These are phyloP conservation scores for Drosophila niveifrons DNA, from an alignment of 2,888 invertebrate genomes.

Conservation along the genomic window DNA sequence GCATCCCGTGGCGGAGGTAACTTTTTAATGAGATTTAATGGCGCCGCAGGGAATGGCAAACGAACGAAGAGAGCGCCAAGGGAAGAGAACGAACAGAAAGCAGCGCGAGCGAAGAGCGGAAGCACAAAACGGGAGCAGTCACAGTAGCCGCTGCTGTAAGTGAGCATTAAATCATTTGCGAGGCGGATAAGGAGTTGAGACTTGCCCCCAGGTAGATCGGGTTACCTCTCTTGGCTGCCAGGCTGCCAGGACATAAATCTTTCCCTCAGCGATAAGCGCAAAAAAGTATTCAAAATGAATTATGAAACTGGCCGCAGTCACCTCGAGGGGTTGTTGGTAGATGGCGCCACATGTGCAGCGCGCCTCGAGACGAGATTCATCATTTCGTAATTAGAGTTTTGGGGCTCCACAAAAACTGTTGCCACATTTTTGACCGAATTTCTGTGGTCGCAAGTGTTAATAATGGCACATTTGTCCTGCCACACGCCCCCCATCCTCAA, in stretches of 20 bases:
- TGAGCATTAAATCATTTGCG: slow-evolving; percentile 75
- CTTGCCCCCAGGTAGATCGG: slow-evolving; percentile 57
- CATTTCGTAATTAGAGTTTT: slow-evolving; percentile 79
- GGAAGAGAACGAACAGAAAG: not conserved
- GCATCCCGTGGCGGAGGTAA: slow-evolving; percentile 48
- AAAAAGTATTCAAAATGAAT: slow-evolving; percentile 76
- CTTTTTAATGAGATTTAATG: slow-evolving; percentile 80
- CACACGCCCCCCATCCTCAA: not conserved
- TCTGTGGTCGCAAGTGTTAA: slow-evolving; percentile 78
- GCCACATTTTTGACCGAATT: slow-evolving; percentile 70
- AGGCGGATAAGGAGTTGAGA: slow-evolving; percentile 71
- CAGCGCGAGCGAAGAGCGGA: slow-evolving; percentile 24
- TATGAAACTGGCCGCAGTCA: slow-evolving; percentile 59
- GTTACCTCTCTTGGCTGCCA: slow-evolving; percentile 55
- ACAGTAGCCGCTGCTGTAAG: slow-evolving; percentile 66
- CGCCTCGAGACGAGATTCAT: slow-evolving; percentile 65
- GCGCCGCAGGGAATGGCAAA: slow-evolving; percentile 66
- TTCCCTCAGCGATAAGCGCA: slow-evolving; percentile 73
- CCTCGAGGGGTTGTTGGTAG: slow-evolving; percentile 9
- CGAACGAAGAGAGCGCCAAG: slow-evolving; percentile 4
- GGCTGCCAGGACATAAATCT: slow-evolving; percentile 68
- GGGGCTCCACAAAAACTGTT: slow-evolving; percentile 43
- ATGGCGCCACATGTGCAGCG: slow-evolving; percentile 53
- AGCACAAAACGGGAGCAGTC: slow-evolving; percentile 18
- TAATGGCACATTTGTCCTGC: slow-evolving; percentile 65